Base-by-base conservation (phyloP, 2,888 invertebrate genomes). In the Hypomecis punctinalis region DNA sequence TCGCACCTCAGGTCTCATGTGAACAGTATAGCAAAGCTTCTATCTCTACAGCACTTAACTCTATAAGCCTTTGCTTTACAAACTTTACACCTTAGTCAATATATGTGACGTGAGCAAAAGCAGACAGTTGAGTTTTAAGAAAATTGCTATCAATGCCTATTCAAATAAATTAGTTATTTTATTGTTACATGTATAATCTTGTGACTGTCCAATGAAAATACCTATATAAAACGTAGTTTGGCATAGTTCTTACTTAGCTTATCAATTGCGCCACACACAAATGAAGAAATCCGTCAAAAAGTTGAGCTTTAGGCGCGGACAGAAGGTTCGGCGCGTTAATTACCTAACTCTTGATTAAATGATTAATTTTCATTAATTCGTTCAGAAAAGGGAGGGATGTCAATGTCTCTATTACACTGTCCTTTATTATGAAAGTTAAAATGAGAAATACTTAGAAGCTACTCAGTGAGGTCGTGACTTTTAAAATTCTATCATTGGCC, bases 281-380 rank as follows among this genome's bases (percentile, higher is more conserved):
- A 62, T 61, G 58, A 64, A 67, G 73, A 73, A 74, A 79, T 76
- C 69, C 76, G 77, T 77, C 78, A 77, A 74, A 75, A 76, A 79
- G 74, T 78, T 74, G 69, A 75, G 60, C 48, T 61, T 59, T 43
- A 52, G 56, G 65, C 72, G 70, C 67, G 73, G 70, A 73, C 70
- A 70, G 66, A 62, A 59, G 71, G 67, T 66, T 77, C 66, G 45
- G 51, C 66, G 69, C 71, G 60, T 75, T 81, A 79, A 80, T 81
- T 79, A 67, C 67, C 51, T 49, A 81, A 79, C 72, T 77, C 74
- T 77, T 78, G 71, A 79, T 77, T 74, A 79, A 78, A 76, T 79
- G 69, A 82, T 81, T 77, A 75, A 77, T 77, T 77, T 76, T 76
- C 74, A 80, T 78, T 75, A 77, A 76, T 79, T 76, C 70, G 70